Evolutionary conservation across 2,888 invertebrate genomes (phyloP), one percentile per base, ranked within the genome.

Genomic region (Papilio demoleus): DNA sequence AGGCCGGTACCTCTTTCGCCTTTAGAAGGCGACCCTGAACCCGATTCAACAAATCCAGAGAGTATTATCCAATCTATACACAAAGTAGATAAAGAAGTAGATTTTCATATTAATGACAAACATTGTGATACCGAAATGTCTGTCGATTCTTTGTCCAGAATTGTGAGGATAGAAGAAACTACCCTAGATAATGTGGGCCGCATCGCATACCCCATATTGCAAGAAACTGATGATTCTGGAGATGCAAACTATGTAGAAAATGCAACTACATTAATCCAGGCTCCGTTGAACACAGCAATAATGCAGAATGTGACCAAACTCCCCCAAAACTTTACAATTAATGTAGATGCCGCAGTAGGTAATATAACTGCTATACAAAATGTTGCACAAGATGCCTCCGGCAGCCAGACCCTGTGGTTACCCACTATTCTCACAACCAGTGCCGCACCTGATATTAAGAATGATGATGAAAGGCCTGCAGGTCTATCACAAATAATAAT

Each of bases 341-440:
- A 92, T 82, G 90, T 92, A 71, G 90, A 92, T 82, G 83, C 90
- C 67, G 83, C 90, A 73, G 90, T 92, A 47, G 85, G 91, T 59
- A 92, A 92, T 70, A 88, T 93, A 56, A 87, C 93, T 69, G 84
- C 93, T 40, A 84, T 93, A 77, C 92, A 92, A 72, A 93, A 92
- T 86, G 88, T 92, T 27, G 80, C 88, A 59, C 92, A 90, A 80
- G 92, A 92, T 81, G 88, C 87, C 5, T 74, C 90, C 14, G 87
- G 90, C 45, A 87, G 83, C 70, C 92, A 88, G 75, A 93, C 92
- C 14, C 76, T 93, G 53, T 93, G 93, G 93, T 73, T 93, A 71
- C 93, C 93, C 4, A 92, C 93, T 58, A 88, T 93, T 70, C 85
- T 92, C 24, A 81, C 91, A 65, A 88, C 90, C 67, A 88, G 86